Conservation (phyloP, 2,113 vertebrate genomes). For the Tupaia tana region DNA sequence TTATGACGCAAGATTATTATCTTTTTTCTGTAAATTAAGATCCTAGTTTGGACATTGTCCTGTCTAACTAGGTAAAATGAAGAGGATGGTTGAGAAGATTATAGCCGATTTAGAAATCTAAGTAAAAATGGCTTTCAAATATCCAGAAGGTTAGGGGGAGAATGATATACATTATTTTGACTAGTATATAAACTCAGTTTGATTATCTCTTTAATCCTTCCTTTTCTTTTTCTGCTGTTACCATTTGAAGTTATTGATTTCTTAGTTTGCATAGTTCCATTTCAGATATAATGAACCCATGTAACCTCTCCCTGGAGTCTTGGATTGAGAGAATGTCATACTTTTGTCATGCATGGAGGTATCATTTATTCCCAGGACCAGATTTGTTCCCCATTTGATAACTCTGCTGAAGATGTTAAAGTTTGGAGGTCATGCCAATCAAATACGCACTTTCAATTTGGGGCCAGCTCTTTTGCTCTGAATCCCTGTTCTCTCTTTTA, state of each 20-base stretch:
- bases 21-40: not conserved
- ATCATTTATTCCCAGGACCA: not conserved
- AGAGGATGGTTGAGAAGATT: not conserved
- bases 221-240: not conserved
- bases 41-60: not conserved
- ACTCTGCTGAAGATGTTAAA: not conserved
- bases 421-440: not conserved
- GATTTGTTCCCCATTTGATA: not conserved
- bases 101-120: slow-evolving; percentile 27
- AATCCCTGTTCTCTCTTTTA: not conserved
- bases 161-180: slow-evolving; percentile 15
- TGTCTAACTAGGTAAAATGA: not conserved
- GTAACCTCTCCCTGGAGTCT: not conserved
- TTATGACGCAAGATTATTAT: not conserved
- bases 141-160: not conserved
- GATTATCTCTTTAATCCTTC: not conserved
- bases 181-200: not conserved
- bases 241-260: not conserved
- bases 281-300: not conserved
- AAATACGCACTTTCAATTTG: not conserved
- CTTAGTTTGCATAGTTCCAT: not conserved
- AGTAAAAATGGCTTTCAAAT: slow-evolving; percentile 29
- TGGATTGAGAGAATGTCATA: not conserved
- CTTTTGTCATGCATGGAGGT: not conserved
- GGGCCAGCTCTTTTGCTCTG: not conserved